Evolutionary conservation across 2,888 invertebrate species (phyloP).

Genomic region (Drosophila eohydei): DNA sequence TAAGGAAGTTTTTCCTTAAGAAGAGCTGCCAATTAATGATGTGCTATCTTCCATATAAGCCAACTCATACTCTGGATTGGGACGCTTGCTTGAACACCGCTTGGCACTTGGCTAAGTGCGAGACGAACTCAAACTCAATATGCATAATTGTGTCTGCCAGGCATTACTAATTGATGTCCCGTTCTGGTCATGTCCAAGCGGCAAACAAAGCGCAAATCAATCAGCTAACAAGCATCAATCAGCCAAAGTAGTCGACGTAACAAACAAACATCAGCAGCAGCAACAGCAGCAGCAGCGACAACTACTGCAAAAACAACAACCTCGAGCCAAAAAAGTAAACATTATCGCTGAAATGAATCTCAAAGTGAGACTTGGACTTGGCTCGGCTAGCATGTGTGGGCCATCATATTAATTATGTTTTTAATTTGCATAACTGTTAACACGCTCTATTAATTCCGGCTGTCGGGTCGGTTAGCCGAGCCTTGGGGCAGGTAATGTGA

Average conservation of each 20-base stretch:
- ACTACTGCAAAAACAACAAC: slow-evolving; percentile 49
- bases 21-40: slow-evolving; percentile 45
- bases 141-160: slow-evolving; percentile 76
- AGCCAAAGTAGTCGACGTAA: slow-evolving; percentile 44
- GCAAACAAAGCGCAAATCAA: slow-evolving; percentile 79
- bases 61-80: slow-evolving; percentile 29
- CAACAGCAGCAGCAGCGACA: slow-evolving; percentile 8
- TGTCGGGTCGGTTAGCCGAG: slow-evolving; percentile 38
- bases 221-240: slow-evolving; percentile 66
- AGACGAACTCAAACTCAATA: slow-evolving; percentile 52
- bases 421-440: slow-evolving; percentile 82
- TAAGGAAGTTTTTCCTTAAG: slow-evolving; percentile 27
- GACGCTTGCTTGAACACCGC: slow-evolving; percentile 15
- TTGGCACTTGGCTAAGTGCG: slow-evolving; percentile 21
- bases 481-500: slow-evolving; percentile 50
- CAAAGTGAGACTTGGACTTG: slow-evolving; percentile 42
- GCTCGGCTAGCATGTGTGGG: slow-evolving; percentile 45
- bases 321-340: slow-evolving; percentile 74
- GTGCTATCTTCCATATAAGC: slow-evolving; percentile 47
- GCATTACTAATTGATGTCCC: slow-evolving; percentile 79
- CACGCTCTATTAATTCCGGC: slow-evolving; percentile 81
- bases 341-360: slow-evolving; percentile 75
- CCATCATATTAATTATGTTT: slow-evolving; percentile 80
- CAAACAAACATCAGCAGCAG: slow-evolving; percentile 26
- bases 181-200: slow-evolving; percentile 68